Conservation (phyloP, 2,797 vertebrate genomes). For the Arrhamphus sclerolepis region DNA sequence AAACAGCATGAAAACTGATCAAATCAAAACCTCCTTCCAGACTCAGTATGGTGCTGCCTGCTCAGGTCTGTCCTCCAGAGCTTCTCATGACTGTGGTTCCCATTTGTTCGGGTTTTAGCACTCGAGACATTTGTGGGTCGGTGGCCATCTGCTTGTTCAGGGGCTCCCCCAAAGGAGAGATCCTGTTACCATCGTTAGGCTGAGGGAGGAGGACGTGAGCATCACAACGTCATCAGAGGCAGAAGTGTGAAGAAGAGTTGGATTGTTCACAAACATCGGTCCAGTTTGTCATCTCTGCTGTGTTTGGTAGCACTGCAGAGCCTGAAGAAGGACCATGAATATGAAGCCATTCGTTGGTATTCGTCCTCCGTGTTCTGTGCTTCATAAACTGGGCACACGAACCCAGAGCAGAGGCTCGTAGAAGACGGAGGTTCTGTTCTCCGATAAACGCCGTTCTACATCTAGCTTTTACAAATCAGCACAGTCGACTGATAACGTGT, state of each 20-base stretch:
- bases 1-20: slow-evolving; percentile 4
- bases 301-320: too few relatives aligned
- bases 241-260: slow-evolving; percentile 2
- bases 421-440: too few relatives aligned
- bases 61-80: not conserved
- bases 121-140: slow-evolving; percentile 62
- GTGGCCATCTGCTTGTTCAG: slow-evolving; percentile 70
- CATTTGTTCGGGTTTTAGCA: slow-evolving; percentile 29
- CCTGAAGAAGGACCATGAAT: too few relatives aligned
- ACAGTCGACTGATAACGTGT: too few relatives aligned
- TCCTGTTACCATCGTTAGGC: slow-evolving; percentile 66
- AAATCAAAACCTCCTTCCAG: slow-evolving; percentile 7
- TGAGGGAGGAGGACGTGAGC: slow-evolving; percentile 39
- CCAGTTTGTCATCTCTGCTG: not conserved
- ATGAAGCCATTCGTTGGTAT: too few relatives aligned
- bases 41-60: not conserved
- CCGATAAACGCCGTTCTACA: too few relatives aligned
- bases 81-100: slow-evolving; percentile 26
- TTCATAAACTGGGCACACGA: too few relatives aligned
- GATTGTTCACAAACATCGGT: slow-evolving; percentile 1
- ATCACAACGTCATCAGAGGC: slow-evolving; percentile 28
- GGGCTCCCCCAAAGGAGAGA: slow-evolving; percentile 53
- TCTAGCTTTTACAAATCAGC: too few relatives aligned
- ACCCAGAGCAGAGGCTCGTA: too few relatives aligned
- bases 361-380: too few relatives aligned